Evolutionary conservation across 1,140 invertebrate genomes (phyloP), one percentile per base, ranked within the genome.

Genomic region (Diuraphis noxia): DNA sequence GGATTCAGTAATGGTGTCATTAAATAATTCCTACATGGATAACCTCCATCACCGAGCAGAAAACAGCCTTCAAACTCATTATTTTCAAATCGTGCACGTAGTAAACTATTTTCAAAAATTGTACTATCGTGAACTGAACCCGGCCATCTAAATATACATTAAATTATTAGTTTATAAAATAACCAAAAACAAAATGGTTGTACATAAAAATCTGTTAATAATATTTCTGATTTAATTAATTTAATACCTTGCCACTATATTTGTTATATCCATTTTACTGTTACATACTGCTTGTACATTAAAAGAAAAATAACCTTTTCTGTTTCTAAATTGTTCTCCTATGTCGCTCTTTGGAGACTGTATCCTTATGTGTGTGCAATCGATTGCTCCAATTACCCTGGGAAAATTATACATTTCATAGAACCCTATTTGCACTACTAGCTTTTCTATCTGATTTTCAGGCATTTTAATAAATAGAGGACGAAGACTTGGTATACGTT

Each of bases 221-320:
- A n/a, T n/a, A n/a, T n/a, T n/a, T n/a, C n/a, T n/a, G n/a, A n/a
- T n/a, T n/a, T n/a, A n/a, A 40, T 81, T 10, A 40, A 56, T 56
- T 30, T 40, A 81, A 30, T 81, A 81, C 49, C 93, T 92, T 63
- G 92, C 93, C 30, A 94, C 93, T 40, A 94, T 92, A 88, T 94
- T 93, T 56, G 92, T 92, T 21, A 95, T 93, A 89, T 86, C 92
- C 6, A 94, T 91, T 19, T 93, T 90, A 13, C 93, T 92, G 93
- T 94, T 93, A 92, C 93, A 93, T 19, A 94, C 93, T 36, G 92
- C 93, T 93, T 95, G 94, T 0, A 94, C 93, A 93, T 95, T 94
- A 19, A 94, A 92, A 19, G 94, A 94, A 92, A 94, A 94, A 81
- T 93, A 94, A 0, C 93, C 93, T 92, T 95, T 94, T 52, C 93